phyloP scores from a whole-genome alignment of 2,113 vertebrate genomes.

The Gopherus evgoodei region DNA sequence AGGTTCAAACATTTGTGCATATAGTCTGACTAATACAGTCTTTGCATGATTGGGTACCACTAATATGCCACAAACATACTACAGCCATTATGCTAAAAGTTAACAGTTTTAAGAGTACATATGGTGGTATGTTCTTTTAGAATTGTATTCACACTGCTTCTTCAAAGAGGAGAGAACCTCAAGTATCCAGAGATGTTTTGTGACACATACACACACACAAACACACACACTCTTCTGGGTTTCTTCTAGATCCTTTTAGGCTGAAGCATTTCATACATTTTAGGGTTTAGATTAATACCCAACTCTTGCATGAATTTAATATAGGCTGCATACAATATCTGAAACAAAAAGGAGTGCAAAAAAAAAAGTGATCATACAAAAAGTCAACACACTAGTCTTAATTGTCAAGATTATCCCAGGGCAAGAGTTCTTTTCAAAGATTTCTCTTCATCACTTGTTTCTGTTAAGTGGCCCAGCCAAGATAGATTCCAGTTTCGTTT shows the following conservation, averaged over 20 bases:
- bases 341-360: slow-evolving; percentile 83
- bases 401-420: slow-evolving; percentile 88
- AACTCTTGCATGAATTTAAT: slow-evolving; percentile 73
- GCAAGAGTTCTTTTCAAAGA: slow-evolving; percentile 82
- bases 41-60: slow-evolving; percentile 62
- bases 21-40: slow-evolving; percentile 65
- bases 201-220: neutral
- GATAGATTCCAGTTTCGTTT: slow-evolving; percentile 77
- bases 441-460: slow-evolving; percentile 75
- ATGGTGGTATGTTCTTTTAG: slow-evolving; percentile 64
- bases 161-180: slow-evolving; percentile 58
- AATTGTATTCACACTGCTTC: slow-evolving; percentile 62
- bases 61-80: slow-evolving; percentile 60
- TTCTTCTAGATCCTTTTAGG: slow-evolving; percentile 72
- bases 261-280: slow-evolving; percentile 68
- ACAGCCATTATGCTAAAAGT: slow-evolving; percentile 63
- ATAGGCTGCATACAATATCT: slow-evolving; percentile 76
- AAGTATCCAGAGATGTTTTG: slow-evolving; percentile 56
- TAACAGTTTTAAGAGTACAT: slow-evolving; percentile 62
- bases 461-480: slow-evolving; percentile 76
- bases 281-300: slow-evolving; percentile 68
- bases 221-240: neutral
- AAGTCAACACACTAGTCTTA: slow-evolving; percentile 85
- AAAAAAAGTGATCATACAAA: slow-evolving; percentile 81
- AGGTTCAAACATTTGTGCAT: slow-evolving; percentile 61